Conservation (phyloP, 2,113 vertebrate species). For the Crotalus helleri region DNA sequence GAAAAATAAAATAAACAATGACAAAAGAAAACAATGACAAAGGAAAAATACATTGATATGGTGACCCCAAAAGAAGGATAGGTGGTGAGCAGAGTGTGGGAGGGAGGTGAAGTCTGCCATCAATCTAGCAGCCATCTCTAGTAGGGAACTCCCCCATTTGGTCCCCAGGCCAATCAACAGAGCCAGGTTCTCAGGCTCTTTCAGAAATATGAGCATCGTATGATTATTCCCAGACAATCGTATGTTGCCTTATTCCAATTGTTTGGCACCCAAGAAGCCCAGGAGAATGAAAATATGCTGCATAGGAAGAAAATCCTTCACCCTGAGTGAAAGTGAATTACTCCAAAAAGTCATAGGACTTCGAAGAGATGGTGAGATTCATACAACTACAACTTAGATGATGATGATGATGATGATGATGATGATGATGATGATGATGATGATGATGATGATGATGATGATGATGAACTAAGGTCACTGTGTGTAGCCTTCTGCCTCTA, state of each 20-base stretch:
- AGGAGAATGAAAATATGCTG: background rate
- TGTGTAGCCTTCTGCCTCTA: background rate
- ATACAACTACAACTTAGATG: background rate
- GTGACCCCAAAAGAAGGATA: background rate
- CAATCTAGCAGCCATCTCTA: background rate
- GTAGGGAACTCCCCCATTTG: background rate
- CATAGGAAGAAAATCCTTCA: background rate
- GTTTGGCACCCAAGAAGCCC: background rate
- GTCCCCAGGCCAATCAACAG: background rate
- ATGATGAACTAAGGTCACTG: background rate
- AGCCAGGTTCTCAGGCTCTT: background rate
- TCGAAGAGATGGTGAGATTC: background rate
- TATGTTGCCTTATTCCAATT: background rate
- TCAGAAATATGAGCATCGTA: background rate
- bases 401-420: background rate
- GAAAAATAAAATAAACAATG: background rate
- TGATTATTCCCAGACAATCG: background rate
- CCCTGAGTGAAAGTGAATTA: background rate
- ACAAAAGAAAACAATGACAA: background rate
- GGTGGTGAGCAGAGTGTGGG: background rate
- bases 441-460: background rate
- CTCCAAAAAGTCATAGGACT: background rate
- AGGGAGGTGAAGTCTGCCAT: background rate
- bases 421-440: background rate
- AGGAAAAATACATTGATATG: background rate